Conservation (phyloP, 2,113 vertebrate species). For the Pseudorectes ferrugineus region DNA sequence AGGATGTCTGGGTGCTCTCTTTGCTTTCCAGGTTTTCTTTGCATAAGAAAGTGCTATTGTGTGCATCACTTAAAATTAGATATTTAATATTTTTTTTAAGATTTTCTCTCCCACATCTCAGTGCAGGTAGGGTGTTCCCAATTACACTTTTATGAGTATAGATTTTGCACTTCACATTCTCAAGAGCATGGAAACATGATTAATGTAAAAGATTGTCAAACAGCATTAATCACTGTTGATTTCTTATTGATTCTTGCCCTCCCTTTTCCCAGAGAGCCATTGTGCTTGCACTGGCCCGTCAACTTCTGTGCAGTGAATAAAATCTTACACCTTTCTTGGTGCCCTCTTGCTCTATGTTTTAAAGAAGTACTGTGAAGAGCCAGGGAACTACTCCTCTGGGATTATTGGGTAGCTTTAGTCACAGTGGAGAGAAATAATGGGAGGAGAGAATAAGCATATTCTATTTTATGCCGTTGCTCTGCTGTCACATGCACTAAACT, state of each 20-base stretch:
- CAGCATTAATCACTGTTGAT: conserved; percentile 65
- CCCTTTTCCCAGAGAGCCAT: background rate
- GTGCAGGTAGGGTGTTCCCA: background rate
- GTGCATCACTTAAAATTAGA: background rate
- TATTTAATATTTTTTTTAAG: background rate
- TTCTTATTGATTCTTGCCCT: conserved; percentile 37
- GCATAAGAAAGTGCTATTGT: background rate
- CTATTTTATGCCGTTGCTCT: background rate
- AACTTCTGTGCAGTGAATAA: conserved; percentile 30
- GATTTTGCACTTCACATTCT: conserved; percentile 52
- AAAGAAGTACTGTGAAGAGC: background rate
- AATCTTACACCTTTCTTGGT: background rate
- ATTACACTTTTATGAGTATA: conserved; percentile 50
- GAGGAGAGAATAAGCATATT: background rate
- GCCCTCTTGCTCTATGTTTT: background rate
- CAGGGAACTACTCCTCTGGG: background rate
- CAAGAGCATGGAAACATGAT: conserved; percentile 42
- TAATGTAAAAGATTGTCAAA: conserved; percentile 66
- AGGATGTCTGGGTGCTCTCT: background rate
- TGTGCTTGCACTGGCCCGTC: background rate
- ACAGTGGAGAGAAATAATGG: background rate
- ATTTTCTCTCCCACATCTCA: background rate
- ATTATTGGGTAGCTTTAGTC: background rate
- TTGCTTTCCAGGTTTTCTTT: background rate
- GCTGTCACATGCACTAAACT: background rate